phyloP scores from a whole-genome alignment of 2,113 vertebrate species.

The Caranx ignobilis region DNA sequence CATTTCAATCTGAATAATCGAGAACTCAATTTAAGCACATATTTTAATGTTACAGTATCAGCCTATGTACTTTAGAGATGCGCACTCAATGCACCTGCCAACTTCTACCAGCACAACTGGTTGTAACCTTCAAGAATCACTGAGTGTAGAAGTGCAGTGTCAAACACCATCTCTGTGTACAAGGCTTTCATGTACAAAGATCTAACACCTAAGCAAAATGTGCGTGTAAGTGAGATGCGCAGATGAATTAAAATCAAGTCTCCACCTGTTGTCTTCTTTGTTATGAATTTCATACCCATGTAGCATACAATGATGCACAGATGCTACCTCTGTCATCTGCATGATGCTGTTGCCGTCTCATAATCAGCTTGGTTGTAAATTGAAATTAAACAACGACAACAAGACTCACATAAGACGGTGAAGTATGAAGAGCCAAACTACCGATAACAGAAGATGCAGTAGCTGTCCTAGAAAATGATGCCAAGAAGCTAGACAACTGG shows the following conservation, averaged over 20 bases:
- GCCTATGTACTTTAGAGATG: not conserved
- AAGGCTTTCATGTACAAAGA: too few species aligned
- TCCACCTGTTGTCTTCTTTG: conserved; percentile 85
- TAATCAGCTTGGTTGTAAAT: too few species aligned
- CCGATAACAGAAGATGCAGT: too few species aligned
- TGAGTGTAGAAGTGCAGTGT: not conserved
- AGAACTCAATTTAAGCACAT: not conserved
- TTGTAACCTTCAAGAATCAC: too few species aligned
- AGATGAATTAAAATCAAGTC: not conserved
- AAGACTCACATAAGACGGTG: too few species aligned
- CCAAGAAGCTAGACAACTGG: too few species aligned
- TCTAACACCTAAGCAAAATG: too few species aligned
- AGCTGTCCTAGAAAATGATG: too few species aligned
- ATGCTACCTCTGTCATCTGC: conserved; percentile 77
- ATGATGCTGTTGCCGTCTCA: conserved; percentile 80
- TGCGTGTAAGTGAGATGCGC: too few species aligned
- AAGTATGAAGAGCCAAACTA: too few species aligned
- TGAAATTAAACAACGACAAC: too few species aligned
- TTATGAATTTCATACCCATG: conserved; percentile 86
- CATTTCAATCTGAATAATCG: not conserved
- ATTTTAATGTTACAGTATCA: not conserved
- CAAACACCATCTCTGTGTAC: not conserved
- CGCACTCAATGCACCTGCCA: too few species aligned
- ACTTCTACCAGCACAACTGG: not conserved
- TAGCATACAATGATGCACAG: conserved; percentile 84